A percentile compares a stretch with the other conserved stretches of the same genome.
These are phyloP conservation scores for Apantesis nais DNA, from an alignment of 2,888 invertebrate species.

Conservation along the genomic window DNA sequence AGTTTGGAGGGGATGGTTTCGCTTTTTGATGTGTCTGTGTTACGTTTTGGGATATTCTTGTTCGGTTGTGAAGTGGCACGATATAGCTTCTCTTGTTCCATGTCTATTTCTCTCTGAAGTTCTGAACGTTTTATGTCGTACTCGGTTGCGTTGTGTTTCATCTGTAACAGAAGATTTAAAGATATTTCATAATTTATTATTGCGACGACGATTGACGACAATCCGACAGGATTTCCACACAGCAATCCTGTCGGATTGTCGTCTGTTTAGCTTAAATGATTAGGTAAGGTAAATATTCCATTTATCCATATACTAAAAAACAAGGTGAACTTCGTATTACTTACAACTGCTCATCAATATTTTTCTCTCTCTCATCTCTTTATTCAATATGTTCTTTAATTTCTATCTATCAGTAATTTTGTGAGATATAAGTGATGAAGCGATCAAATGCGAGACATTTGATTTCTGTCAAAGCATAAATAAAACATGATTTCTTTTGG, in stretches of 20 bases:
- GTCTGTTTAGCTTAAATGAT: too few relatives aligned
- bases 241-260: too few relatives aligned
- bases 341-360: too few relatives aligned
- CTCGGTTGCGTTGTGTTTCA: conserved; percentile 79
- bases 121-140: conserved; percentile 77
- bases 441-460: conserved; percentile 65
- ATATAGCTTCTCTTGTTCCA: conserved; percentile 61
- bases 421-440: conserved; percentile 62
- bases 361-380: too few relatives aligned
- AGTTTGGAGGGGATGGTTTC: conserved; percentile 65
- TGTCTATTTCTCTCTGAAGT: conserved; percentile 79
- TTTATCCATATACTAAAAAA: too few relatives aligned
- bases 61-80: conserved; percentile 48
- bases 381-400: too few relatives aligned
- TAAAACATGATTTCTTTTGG: conserved; percentile 56
- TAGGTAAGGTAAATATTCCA: too few relatives aligned
- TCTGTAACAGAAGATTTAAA: conserved; percentile 63
- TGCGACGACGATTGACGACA: too few relatives aligned
- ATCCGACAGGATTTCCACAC: too few relatives aligned
- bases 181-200: too few relatives aligned
- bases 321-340: too few relatives aligned
- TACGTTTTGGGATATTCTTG: conserved; percentile 25
- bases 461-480: conserved; percentile 79
- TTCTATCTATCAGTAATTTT: conserved; percentile 63
- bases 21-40: conserved; percentile 53